A percentile compares a stretch with the other conserved stretches of the same genome.
Conservation (phyloP, 2,797 vertebrate genomes). For the Malurus leucopterus region DNA sequence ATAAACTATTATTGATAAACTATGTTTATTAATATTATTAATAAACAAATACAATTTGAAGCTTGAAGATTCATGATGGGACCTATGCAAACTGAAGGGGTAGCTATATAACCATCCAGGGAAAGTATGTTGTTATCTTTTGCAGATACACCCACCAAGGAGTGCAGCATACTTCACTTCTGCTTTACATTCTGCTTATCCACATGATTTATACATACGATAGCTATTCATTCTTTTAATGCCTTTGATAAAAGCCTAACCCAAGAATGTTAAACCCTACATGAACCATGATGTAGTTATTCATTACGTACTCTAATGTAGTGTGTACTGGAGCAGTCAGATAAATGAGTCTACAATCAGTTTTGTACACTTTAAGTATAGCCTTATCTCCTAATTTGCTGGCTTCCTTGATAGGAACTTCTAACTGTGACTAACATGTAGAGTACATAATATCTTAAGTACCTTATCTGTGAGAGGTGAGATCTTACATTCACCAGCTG, state of each 20-base stretch:
- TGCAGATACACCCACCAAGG: neutral
- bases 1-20: neutral
- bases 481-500: slow-evolving; percentile 36
- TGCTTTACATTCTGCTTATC: slow-evolving; percentile 5
- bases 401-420: slow-evolving; percentile 37
- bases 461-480: neutral
- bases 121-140: neutral
- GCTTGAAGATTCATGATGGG: neutral
- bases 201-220: slow-evolving; percentile 1
- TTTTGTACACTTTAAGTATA: slow-evolving; percentile 41
- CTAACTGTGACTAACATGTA: slow-evolving; percentile 11
- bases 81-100: neutral
- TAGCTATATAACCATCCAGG: neutral
- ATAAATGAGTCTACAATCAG: slow-evolving; percentile 31
- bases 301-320: slow-evolving; percentile 20
- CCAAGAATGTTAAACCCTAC: slow-evolving; percentile 58
- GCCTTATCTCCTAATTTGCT: slow-evolving; percentile 47
- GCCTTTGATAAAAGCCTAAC: slow-evolving; percentile 47
- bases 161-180: neutral
- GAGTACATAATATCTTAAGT: slow-evolving; percentile 21
- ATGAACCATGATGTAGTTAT: slow-evolving; percentile 39
- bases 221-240: slow-evolving; percentile 39
- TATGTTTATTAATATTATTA: neutral
- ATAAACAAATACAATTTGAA: neutral
- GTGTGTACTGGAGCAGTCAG: neutral